Evolutionary conservation across 2,797 vertebrate species (phyloP), one percentile per base, ranked within the genome.

Genomic region (Arrhamphus sclerolepis): DNA sequence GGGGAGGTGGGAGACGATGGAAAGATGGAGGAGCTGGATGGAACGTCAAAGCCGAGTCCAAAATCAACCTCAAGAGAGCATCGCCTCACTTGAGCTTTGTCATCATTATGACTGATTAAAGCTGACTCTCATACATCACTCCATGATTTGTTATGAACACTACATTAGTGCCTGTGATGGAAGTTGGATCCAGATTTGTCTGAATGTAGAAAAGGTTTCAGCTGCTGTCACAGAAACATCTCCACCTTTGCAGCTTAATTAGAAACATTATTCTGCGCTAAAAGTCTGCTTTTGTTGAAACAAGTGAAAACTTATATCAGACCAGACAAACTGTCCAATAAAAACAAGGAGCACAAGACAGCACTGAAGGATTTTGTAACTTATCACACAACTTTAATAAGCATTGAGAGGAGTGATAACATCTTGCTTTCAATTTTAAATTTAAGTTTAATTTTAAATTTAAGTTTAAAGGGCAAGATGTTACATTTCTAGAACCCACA

Each of bases 41-140:
- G 74, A 81, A 66, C 70, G 48, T 72, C 41, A 14, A 59, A 43
- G 38, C 51, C 1, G 22, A 49, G 47, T 83, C 81, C 73, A 75
- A 71, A 74, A 84, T 66, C 72, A 70, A 81, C 83, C 74, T 78
- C 75, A 28, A 19, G 75, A 80, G 78, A 78, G 59, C 50, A 43
- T 8, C 17, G 34, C 21, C 56, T 61, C 21, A 50, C 58, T 59
- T n/a, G 41, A 70, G 53, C 13, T 16, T 17, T 65, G 71, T 80
- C 62, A 70, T 69, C 57, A 80, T 72, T 77, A 75, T 56, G 64
- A 78, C 73, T 66, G 81, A 86, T 81, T 87, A 81, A 84, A 82
- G 80, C 22, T 44, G 60, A 21, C 81, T 47, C 70, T 87, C 77
- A 3, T 79, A 80, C 84, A 75, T 83, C 82, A 72, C 72, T 59